phyloP scores from a whole-genome alignment of 2,888 invertebrate genomes.

The Dasysyrphus tricinctus region DNA sequence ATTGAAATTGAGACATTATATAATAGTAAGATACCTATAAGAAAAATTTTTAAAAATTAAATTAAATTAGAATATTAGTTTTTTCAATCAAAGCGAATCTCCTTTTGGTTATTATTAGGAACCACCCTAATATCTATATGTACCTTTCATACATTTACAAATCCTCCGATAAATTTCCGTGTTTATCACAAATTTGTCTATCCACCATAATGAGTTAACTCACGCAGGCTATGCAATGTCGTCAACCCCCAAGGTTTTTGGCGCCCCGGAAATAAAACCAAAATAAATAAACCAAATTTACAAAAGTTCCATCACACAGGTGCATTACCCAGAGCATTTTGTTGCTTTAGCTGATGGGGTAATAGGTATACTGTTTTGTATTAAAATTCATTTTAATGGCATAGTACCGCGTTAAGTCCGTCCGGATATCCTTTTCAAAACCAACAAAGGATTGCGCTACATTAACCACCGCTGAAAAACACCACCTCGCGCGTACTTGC shows the following conservation, averaged over 20 bases:
- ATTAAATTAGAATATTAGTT: too few species aligned
- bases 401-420: slow-evolving; percentile 36
- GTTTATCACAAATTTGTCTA: neutral
- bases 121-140: neutral
- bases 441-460: slow-evolving; percentile 48
- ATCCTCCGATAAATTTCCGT: neutral
- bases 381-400: slow-evolving; percentile 52
- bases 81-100: too few species aligned
- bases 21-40: too few species aligned
- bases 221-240: slow-evolving; percentile 3
- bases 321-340: slow-evolving; percentile 36
- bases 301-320: slow-evolving; percentile 38
- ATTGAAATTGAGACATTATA: too few species aligned
- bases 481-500: slow-evolving; percentile 50
- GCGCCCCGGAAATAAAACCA: slow-evolving; percentile 7
- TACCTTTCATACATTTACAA: neutral
- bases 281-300: slow-evolving; percentile 36
- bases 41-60: too few species aligned
- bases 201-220: neutral
- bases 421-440: slow-evolving; percentile 54
- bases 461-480: slow-evolving; percentile 46
- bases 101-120: neutral
- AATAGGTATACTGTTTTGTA: slow-evolving; percentile 1
- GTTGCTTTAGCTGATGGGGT: slow-evolving; percentile 18
- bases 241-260: neutral